Conservation (phyloP, 1,140 invertebrate genomes). For the Papilio machaon region DNA sequence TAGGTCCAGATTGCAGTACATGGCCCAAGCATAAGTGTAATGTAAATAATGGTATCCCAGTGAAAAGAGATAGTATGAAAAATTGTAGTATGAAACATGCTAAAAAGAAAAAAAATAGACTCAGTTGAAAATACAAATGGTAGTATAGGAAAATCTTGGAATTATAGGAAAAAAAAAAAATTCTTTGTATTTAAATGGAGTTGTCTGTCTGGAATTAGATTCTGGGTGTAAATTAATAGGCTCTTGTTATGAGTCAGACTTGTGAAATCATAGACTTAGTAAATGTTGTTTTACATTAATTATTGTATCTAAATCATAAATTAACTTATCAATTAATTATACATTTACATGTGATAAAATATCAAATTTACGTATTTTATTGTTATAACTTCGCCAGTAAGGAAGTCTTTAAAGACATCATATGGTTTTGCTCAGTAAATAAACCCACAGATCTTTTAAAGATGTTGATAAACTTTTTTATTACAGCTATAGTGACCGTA, state of each 20-base stretch:
- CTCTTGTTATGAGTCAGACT: not conserved
- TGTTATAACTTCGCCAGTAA: too few relatives aligned
- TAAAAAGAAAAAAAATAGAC: conserved; percentile 77
- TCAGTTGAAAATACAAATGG: not conserved
- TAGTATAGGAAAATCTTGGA: not conserved
- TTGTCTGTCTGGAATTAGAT: not conserved
- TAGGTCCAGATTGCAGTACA: conserved; percentile 90
- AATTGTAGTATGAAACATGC: conserved; percentile 95
- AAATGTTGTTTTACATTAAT: not conserved
- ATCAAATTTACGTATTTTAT: too few relatives aligned
- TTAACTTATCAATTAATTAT: not conserved
- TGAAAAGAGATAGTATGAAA: conserved; percentile 89
- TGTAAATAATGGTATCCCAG: conserved; percentile 93
- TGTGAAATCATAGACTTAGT: not conserved
- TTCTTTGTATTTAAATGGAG: not conserved
- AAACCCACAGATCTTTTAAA: too few relatives aligned
- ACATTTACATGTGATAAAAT: not conserved
- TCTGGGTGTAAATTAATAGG: not conserved
- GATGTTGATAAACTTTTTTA: too few relatives aligned
- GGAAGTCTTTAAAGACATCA: too few relatives aligned
- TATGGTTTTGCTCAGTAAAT: too few relatives aligned
- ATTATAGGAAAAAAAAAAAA: not conserved
- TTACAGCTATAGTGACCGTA: too few relatives aligned
- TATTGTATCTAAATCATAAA: not conserved
- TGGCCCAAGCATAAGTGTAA: conserved; percentile 93